Evolutionary conservation across 2,113 vertebrate genomes (phyloP).

Genomic region (Nycticryphes semicollaris): DNA sequence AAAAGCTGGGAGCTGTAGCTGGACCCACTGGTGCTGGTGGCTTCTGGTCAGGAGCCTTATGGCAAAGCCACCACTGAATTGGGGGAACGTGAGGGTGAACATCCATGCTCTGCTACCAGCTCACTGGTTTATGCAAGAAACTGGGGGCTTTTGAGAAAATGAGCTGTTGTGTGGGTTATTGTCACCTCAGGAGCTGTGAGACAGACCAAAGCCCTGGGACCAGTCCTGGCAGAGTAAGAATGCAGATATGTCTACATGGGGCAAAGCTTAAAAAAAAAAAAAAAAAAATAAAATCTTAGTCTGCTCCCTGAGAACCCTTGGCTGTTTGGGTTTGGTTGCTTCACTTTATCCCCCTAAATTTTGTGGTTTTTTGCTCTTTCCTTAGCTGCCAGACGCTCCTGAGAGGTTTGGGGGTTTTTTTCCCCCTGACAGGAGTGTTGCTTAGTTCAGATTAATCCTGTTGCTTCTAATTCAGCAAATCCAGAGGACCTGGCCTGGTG

Average conservation of each 20-base stretch:
- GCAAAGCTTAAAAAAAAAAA: background rate
- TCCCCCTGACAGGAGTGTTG: background rate
- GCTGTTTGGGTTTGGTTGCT: background rate
- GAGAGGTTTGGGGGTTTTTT: background rate
- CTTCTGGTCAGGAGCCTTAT: background rate
- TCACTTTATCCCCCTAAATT: background rate
- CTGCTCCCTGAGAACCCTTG: background rate
- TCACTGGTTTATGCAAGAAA: background rate
- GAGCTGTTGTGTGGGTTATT: background rate
- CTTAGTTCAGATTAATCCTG: background rate
- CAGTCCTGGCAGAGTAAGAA: background rate
- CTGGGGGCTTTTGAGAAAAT: background rate
- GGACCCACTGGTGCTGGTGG: background rate
- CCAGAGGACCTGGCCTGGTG: background rate
- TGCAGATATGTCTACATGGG: too few relatives aligned
- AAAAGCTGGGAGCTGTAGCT: background rate
- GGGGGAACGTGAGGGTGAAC: fast-evolving
- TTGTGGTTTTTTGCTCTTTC: background rate
- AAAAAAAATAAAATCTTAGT: too few relatives aligned
- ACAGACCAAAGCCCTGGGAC: background rate
- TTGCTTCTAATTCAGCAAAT: background rate
- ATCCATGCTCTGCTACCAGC: fast-evolving
- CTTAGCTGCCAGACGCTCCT: background rate
- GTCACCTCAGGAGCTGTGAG: background rate
- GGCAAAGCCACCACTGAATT: background rate